These are phyloP conservation scores for Hypena proboscidalis DNA, from an alignment of 2,888 invertebrate species.

Conservation along the genomic window DNA sequence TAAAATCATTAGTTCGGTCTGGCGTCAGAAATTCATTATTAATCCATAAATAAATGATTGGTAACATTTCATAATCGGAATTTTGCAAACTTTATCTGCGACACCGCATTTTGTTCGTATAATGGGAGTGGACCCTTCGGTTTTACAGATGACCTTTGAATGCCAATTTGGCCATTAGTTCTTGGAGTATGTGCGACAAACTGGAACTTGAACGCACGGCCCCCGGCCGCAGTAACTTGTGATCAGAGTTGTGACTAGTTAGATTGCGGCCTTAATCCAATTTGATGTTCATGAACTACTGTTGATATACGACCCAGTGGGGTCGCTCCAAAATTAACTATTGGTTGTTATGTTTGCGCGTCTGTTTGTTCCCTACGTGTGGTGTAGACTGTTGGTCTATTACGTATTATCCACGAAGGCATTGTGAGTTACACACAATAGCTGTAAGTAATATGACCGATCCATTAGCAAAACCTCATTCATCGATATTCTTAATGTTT, in stretches of 20 bases:
- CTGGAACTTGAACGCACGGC: slow-evolving; percentile 32
- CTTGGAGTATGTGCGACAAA: slow-evolving; percentile 28
- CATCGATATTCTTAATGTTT: slow-evolving; percentile 3
- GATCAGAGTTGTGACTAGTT: slow-evolving; percentile 56
- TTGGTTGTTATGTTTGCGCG: slow-evolving; percentile 29
- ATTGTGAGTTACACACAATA: not conserved
- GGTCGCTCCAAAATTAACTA: slow-evolving; percentile 42
- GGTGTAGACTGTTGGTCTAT: not conserved
- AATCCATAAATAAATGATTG: too few relatives aligned
- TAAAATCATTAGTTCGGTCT: too few relatives aligned
- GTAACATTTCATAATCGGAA: too few relatives aligned
- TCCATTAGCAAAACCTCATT: slow-evolving; percentile 2
- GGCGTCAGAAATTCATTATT: too few relatives aligned
- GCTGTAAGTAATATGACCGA: not conserved
- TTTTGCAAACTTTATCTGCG: not conserved
- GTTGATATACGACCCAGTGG: slow-evolving; percentile 50
- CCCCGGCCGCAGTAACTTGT: slow-evolving; percentile 50
- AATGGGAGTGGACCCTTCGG: not conserved
- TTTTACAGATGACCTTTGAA: slow-evolving; percentile 7
- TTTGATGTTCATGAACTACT: slow-evolving; percentile 59
- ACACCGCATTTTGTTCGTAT: not conserved
- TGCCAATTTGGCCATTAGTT: slow-evolving; percentile 18
- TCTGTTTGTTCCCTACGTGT: slow-evolving; percentile 24
- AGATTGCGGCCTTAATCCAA: slow-evolving; percentile 62
- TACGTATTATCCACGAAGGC: too few relatives aligned